Percentiles rank a stretch among this genome's conserved stretches.
phyloP scores from a whole-genome alignment of 2,797 vertebrate genomes.

The Protonibea diacanthus region DNA sequence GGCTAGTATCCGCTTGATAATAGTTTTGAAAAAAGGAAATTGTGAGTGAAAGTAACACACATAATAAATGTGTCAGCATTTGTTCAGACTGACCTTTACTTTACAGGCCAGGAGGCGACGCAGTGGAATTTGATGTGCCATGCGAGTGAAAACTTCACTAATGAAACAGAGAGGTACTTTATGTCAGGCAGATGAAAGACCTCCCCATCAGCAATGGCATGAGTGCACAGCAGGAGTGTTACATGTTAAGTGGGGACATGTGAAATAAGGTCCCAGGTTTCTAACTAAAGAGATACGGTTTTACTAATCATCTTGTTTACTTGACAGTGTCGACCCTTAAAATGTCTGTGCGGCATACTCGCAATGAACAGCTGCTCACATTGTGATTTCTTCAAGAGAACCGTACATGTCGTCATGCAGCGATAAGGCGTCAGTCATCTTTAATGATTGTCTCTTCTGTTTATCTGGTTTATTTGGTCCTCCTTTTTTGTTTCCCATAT shows the following conservation, averaged over 20 bases:
- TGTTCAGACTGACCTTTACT: conserved; percentile 38
- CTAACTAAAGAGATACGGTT: conserved; percentile 17
- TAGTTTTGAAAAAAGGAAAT: conserved; percentile 10
- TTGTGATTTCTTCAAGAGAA: conserved; percentile 22
- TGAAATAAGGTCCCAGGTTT: conserved; percentile 26
- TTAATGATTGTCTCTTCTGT: conserved; percentile 43
- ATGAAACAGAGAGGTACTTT: conserved; percentile 35
- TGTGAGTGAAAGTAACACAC: conserved; percentile 23
- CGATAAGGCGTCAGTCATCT: conserved; percentile 59
- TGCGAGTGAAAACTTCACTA: conserved; percentile 25
- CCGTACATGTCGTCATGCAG: neutral
- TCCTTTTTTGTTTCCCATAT: conserved; percentile 39
- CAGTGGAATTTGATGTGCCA: conserved; percentile 21
- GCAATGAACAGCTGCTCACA: neutral
- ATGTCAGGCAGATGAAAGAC: conserved; percentile 24
- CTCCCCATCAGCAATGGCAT: conserved; percentile 27
- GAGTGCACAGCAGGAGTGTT: conserved; percentile 17
- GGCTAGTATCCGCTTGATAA: conserved; percentile 17
- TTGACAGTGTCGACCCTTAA: conserved; percentile 25
- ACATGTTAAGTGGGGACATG: conserved; percentile 6
- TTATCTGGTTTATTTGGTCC: conserved; percentile 33
- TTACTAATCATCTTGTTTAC: conserved; percentile 10
- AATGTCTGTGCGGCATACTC: conserved; percentile 31
- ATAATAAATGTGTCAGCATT: conserved; percentile 18
- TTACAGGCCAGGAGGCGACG: neutral